These are phyloP conservation scores for Melanostoma mellinum DNA, from an alignment of 2,888 invertebrate species.

Conservation along the genomic window DNA sequence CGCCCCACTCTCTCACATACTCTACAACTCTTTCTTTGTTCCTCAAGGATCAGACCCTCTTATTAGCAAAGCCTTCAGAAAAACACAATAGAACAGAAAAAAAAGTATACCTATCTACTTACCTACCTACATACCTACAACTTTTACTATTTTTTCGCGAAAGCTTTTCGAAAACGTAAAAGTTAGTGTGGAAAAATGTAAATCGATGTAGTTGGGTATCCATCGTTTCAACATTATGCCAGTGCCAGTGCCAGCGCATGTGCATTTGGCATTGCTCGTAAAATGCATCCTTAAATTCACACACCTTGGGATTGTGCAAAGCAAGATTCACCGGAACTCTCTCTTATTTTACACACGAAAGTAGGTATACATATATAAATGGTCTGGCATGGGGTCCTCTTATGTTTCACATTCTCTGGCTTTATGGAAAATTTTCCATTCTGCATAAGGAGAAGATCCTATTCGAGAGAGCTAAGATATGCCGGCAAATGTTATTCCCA, in stretches of 20 bases:
- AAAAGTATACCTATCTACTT: no score
- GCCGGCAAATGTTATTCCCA: constrained; percentile 40
- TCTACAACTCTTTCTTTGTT: no score
- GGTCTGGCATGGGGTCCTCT: not conserved
- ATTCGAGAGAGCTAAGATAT: constrained; percentile 33
- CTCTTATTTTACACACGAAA: constrained; percentile 41
- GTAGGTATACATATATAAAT: not conserved
- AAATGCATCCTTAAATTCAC: constrained; percentile 59
- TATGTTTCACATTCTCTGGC: not conserved
- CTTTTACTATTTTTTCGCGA: constrained; percentile 38
- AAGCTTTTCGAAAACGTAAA: constrained; percentile 45
- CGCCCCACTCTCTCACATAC: no score
- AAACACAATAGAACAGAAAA: no score
- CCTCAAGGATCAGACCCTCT: no score
- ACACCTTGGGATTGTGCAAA: constrained; percentile 10
- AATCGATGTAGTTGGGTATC: not conserved
- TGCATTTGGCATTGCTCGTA: constrained; percentile 54
- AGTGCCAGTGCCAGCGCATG: constrained; percentile 51
- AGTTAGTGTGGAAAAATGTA: constrained; percentile 7
- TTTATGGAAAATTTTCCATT: constrained; percentile 22
- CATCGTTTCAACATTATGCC: no score
- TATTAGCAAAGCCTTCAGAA: no score
- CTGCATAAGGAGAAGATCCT: constrained; percentile 11
- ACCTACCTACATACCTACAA: not conserved
- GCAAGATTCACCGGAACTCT: constrained; percentile 55